Evolutionary conservation across 2,797 vertebrate genomes (phyloP).

Genomic region (Sebastes baramenuke): DNA sequence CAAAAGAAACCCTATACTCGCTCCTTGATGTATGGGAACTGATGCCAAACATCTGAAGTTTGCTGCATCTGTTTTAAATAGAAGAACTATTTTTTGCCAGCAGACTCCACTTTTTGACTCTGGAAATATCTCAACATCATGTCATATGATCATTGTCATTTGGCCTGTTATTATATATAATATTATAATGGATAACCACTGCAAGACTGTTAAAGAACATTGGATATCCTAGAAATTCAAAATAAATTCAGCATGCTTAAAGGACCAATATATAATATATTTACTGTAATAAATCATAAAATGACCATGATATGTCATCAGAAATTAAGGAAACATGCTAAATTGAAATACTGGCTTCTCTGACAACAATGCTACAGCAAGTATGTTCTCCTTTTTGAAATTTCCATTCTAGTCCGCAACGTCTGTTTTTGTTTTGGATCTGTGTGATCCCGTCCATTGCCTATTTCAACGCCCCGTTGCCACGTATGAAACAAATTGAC

Average conservation of each 20-base stretch:
- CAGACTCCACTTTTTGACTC: conserved; percentile 5
- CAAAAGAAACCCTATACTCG: conserved; percentile 17
- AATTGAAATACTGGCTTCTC: too few relatives aligned
- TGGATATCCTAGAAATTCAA: not conserved
- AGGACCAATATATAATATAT: not conserved
- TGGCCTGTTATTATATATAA: not conserved
- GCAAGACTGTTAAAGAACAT: not conserved
- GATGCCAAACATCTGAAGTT: conserved; percentile 43
- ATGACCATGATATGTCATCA: too few relatives aligned
- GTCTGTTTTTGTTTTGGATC: too few relatives aligned
- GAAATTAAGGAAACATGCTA: too few relatives aligned
- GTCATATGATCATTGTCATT: not conserved
- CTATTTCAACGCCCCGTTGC: too few relatives aligned
- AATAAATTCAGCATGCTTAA: not conserved
- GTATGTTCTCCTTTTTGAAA: too few relatives aligned
- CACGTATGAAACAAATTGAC: too few relatives aligned
- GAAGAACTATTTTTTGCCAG: conserved; percentile 25
- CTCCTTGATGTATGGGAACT: conserved; percentile 24
- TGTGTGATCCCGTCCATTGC: too few relatives aligned
- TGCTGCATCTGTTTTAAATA: conserved; percentile 61
- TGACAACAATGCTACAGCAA: too few relatives aligned
- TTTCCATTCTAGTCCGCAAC: too few relatives aligned
- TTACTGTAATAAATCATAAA: too few relatives aligned
- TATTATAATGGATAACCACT: not conserved
- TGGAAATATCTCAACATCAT: conserved; percentile 34